phyloP scores from a whole-genome alignment of 1,140 invertebrate species.

The Zaprionus tsacasi region DNA sequence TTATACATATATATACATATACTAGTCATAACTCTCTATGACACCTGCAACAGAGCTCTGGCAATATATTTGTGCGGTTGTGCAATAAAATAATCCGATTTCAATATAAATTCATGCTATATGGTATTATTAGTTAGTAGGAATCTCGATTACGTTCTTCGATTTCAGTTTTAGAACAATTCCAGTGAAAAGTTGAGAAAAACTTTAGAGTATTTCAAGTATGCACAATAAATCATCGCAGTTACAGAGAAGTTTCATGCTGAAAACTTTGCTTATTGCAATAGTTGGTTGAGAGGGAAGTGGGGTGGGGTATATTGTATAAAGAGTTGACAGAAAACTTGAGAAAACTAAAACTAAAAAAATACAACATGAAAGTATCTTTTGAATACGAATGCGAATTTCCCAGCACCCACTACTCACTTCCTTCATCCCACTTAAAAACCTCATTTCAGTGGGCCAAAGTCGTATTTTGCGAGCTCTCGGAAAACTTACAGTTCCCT shows the following conservation, averaged over 20 bases:
- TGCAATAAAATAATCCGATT: not conserved
- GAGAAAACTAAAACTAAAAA: not conserved
- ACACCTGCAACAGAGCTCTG: constrained; percentile 1
- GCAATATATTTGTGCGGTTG: not conserved
- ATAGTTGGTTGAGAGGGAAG: constrained; percentile 14
- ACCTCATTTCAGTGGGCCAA: constrained; percentile 28
- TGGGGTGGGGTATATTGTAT: not conserved
- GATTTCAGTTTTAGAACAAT: not conserved
- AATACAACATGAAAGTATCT: constrained; percentile 18
- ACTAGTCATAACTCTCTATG: not conserved
- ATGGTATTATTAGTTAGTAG: not conserved
- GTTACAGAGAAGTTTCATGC: not conserved
- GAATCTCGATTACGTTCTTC: not conserved
- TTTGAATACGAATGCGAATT: constrained; percentile 14
- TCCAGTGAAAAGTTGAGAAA: not conserved
- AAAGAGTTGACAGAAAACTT: constrained; percentile 3
- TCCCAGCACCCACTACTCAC: constrained; percentile 17
- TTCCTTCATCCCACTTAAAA: constrained; percentile 26
- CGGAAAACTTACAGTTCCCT: constrained; percentile 15
- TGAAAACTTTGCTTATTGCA: constrained; percentile 16
- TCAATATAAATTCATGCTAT: not conserved
- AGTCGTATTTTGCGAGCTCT: not conserved
- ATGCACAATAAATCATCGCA: not conserved
- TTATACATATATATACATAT: not conserved
- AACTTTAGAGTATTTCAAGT: not conserved